Percentiles rank a stretch among this genome's conserved stretches.
These are phyloP conservation scores for Synergus umbraculus DNA, from an alignment of 2,888 invertebrate species.

Conservation along the genomic window DNA sequence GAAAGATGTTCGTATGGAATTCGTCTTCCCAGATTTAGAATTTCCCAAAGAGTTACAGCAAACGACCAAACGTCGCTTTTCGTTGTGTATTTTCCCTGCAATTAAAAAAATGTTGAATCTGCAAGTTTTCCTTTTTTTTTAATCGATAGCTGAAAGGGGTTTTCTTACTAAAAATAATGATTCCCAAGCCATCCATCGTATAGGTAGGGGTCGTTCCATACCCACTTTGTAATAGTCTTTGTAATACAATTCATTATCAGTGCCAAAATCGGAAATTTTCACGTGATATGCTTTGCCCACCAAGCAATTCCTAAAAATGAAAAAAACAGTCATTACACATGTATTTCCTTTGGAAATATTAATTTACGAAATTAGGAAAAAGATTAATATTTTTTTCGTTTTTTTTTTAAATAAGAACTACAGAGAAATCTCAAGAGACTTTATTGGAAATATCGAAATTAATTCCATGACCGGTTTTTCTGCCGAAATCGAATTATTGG, in stretches of 20 bases:
- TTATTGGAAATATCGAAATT: conserved; percentile 5
- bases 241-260: conserved; percentile 88
- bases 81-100: conserved; percentile 90
- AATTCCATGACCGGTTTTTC: conserved; percentile 13
- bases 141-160: background rate
- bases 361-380: background rate
- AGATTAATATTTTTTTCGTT: too few species aligned
- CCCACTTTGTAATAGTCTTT: conserved; percentile 91
- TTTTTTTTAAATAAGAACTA: too few species aligned
- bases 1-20: conserved; percentile 87
- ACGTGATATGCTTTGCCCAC: conserved; percentile 90
- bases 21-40: conserved; percentile 87
- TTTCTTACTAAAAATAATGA: conserved; percentile 83
- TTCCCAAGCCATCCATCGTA: conserved; percentile 96
- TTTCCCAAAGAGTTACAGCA: conserved; percentile 92
- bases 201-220: conserved; percentile 83
- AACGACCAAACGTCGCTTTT: conserved; percentile 96
- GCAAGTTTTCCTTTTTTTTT: background rate
- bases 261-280: conserved; percentile 91
- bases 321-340: conserved; percentile 5
- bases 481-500: conserved; percentile 12
- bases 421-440: background rate
- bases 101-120: conserved; percentile 46
- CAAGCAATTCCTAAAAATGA: conserved; percentile 85
- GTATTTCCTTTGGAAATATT: too few species aligned